Base-by-base conservation (phyloP, 2,113 vertebrate species). In the Gorsachius goisagi region DNA sequence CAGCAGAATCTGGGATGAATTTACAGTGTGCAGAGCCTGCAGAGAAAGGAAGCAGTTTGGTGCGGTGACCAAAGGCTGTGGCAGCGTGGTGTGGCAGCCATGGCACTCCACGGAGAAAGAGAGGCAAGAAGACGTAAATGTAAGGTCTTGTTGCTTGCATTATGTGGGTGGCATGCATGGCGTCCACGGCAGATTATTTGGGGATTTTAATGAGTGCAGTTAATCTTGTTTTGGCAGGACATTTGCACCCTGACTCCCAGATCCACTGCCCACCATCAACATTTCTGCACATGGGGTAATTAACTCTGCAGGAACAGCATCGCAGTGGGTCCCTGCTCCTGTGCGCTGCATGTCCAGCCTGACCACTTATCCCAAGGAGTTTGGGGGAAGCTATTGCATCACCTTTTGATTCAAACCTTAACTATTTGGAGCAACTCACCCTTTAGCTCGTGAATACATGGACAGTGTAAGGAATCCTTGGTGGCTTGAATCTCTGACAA, bases 401-500 rank as follows among this genome's bases (percentile, higher is more conserved):
- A 60, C 15, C 11, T 44, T 24, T 74, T 67, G 47, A 39, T 59
- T 71, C 56, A 78, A 81, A 85, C 37, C 32, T 37, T 66, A 64
- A 72, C 67, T 50, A 30, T 44, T 15, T 13, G 35, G 64, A 91
- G 30, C 41, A 89, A 96, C 95, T 98, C 96, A 99, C 99, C 98
- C 97, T 55, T 96, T 96, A 44, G 96, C 96, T 90, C 52, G 98
- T 0, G 98, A 97, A 80, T 98, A 99, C 63, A 99, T 94, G 2
- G 99, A 99, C 60, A 99, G 98, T 0, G 98, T 99, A 93, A 99
- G 98, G 52, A 97, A 92, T 35, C 98, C 98, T 41, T 97, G 97
- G 89, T 98, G 98, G 87, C 99, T 99, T 47, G 99, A 99, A 91
- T 99, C 98, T 88, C 99, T 98, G 81, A 99, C 99, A 79, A 99